These are phyloP conservation scores for Congeria kusceri DNA, from an alignment of 2,888 invertebrate genomes.

Conservation along the genomic window DNA sequence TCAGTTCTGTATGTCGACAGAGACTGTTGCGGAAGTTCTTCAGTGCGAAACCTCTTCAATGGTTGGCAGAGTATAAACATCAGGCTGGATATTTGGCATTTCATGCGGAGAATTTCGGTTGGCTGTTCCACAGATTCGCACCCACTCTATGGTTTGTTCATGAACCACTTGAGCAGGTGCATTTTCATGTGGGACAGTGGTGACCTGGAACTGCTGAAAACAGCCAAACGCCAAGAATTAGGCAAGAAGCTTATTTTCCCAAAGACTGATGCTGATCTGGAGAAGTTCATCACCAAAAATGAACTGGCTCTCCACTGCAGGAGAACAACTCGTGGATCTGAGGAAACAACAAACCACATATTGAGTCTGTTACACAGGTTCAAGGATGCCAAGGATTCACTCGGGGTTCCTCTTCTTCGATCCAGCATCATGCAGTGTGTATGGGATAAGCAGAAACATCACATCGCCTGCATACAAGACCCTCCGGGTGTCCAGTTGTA, in stretches of 20 bases:
- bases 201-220: constrained; percentile 54
- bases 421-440: constrained; percentile 40
- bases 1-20: constrained; percentile 62
- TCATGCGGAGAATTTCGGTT: constrained; percentile 52
- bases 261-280: constrained; percentile 51
- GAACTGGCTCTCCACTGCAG: constrained; percentile 63
- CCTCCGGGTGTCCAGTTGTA: constrained; percentile 50
- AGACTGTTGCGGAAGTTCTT: constrained; percentile 61
- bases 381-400: too few relatives aligned
- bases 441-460: constrained; percentile 58
- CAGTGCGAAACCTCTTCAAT: constrained; percentile 1
- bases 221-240: constrained; percentile 66
- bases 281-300: constrained; percentile 15
- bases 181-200: constrained; percentile 62
- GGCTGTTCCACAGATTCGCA: constrained; percentile 57
- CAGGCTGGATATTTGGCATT: constrained; percentile 65
- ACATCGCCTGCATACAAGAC: constrained; percentile 67
- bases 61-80: constrained; percentile 34
- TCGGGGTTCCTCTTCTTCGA: constrained; percentile 62
- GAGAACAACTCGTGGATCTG: constrained; percentile 49
- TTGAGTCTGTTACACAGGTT: too few relatives aligned
- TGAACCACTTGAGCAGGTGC: constrained; percentile 47
- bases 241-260: constrained; percentile 5
- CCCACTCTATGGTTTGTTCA: constrained; percentile 54
- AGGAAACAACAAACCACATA: constrained; percentile 53